Evolutionary conservation across 2,888 invertebrate species (phyloP), one percentile per base, ranked within the genome.

Genomic region (Nematopogon swammerdamellus): DNA sequence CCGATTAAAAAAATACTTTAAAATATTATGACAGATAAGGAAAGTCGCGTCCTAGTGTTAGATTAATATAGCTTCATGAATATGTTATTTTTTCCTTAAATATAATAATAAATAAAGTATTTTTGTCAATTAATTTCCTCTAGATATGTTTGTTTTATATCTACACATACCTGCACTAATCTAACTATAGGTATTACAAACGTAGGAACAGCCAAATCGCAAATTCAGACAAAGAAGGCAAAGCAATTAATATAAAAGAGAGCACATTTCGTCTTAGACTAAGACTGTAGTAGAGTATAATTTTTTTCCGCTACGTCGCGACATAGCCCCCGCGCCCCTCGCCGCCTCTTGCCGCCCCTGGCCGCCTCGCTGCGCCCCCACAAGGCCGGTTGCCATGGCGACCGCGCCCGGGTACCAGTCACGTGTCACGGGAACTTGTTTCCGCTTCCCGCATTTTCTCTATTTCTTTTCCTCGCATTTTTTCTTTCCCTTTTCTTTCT

Each of bases 341-440:
- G 59, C 59, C 54, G 46, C 36, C 48, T 48, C 62, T 61, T 56
- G 62, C 63, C 59, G 59, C 62, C 61, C 58, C 76, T 77, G 76
- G 70, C 76, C 56, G 76, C 75, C 57, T 68, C 70, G 70, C 72
- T 73, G 73, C 75, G 77, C 58, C 70, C 72, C 52, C 72, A 67
- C 70, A 75, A n/a, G n/a, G 76, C 36, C 67, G 64, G 77, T 77
- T 52, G 60, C 64, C 69, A 72, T 73, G 67, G 70, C 65, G 57
- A 77, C 44, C 79, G 67, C 63, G 60, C 70, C 68, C 70, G 74
- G 77, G 75, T 65, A 29, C 65, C 62, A 77, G 79, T 77, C 79
- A 79, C 79, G 79, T 79, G 79, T 79, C 76, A 68, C 70, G 64
- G 65, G 67, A 71, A 73, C 72, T 72, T 71, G 71, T 68, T 72